These are phyloP conservation scores for Pristionchus exspectatus DNA, from an alignment of 2,888 invertebrate species.

Conservation along the genomic window DNA sequence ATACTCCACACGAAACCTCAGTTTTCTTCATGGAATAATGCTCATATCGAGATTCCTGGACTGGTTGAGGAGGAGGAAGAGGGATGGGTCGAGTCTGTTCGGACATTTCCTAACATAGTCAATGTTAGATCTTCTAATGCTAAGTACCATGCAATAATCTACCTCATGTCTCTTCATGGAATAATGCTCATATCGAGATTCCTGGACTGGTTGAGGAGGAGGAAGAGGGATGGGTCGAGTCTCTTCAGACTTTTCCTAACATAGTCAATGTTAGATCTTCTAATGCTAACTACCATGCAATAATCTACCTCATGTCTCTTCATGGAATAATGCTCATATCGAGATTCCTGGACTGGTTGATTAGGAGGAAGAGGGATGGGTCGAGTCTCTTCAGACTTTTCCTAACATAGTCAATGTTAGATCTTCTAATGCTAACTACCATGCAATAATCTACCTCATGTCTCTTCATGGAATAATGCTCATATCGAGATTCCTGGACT, in stretches of 20 bases:
- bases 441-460: background rate
- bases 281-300: background rate
- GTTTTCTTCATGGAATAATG: slow-evolving; percentile 11
- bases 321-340: slow-evolving; percentile 26
- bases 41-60: slow-evolving; percentile 28
- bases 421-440: background rate
- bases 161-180: slow-evolving; percentile 38
- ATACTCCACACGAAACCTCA: background rate
- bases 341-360: background rate
- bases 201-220: slow-evolving; percentile 44
- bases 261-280: background rate
- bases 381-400: background rate
- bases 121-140: background rate
- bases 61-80: slow-evolving; percentile 12
- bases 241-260: slow-evolving; percentile 42
- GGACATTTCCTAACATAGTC: slow-evolving; percentile 21
- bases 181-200: slow-evolving; percentile 41
- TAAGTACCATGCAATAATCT: background rate
- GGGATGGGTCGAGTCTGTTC: slow-evolving; percentile 27
- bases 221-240: slow-evolving; percentile 27
- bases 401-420: slow-evolving; percentile 3
- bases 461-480: slow-evolving; percentile 32
- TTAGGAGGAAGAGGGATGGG: background rate
- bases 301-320: slow-evolving; percentile 12
- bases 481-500: slow-evolving; percentile 25